Evolutionary conservation across 2,888 invertebrate species (phyloP), one percentile per base, ranked within the genome.

Genomic region (Hirtodrosophila duncani): DNA sequence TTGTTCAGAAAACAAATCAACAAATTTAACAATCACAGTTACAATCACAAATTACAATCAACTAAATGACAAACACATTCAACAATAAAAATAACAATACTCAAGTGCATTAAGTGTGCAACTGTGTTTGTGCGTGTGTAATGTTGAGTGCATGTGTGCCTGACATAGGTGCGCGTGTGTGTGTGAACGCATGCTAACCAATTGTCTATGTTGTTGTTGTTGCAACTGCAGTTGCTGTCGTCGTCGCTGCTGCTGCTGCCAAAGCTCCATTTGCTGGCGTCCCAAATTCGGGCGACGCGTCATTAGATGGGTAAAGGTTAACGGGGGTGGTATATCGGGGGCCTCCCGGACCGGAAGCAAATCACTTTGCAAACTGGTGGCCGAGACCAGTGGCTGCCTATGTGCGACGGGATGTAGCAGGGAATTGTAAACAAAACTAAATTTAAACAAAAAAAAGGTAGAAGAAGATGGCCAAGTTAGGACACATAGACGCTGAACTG

Each of bases 351-450:
- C 83, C 2, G 83, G 78, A 7, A 65, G 66, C 46, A 83, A 57
- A 58, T 83, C 83, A 13, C 42, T 83, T 53, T 77, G 80, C 58
- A 78, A 38, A 27, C 71, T 75, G 51, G 53, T 69, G 16, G 56
- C 38, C 39, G 75, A 75, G 43, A 78, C 58, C 48, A 63, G 41
- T 13, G 66, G 67, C 18, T 46, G 55, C 49, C 62, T 64, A 58
- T 33, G 53, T 23, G 37, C 53, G 14, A 55, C 60, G 21, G 46
- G 66, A 57, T 78, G 69, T 60, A 62, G 72, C 59, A 81, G 61
- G 38, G 81, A 81, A 67, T 81, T 81, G 71, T 78, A 81, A 80
- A 81, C 80, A 74, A 77, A 81, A 72, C 81, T 81, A 53, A 53
- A 67, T 55, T 39, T 50, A 50, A 44, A 27, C 43, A 17, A 52